These are phyloP conservation scores for Mastomys natalensis DNA, from an alignment of 2,113 vertebrate genomes.

Conservation along the genomic window DNA sequence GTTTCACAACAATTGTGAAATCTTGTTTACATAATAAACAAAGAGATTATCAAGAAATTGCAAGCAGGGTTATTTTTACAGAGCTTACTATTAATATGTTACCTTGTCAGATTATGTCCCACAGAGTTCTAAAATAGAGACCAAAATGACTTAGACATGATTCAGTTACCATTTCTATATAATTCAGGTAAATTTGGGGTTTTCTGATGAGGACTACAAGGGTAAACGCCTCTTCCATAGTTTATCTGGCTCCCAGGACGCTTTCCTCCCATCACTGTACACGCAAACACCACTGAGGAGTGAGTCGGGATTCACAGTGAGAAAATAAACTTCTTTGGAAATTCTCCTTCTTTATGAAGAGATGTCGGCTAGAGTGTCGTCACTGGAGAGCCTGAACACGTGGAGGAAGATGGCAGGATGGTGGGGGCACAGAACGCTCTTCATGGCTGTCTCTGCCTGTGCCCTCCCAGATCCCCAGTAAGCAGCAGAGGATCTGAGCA, in stretches of 20 bases:
- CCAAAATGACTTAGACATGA: neutral
- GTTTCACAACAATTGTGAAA: neutral
- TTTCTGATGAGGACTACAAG: neutral
- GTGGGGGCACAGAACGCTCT: neutral
- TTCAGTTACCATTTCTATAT: neutral
- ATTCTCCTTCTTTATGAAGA: neutral
- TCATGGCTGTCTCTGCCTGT: neutral
- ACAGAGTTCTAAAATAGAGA: constrained; percentile 25
- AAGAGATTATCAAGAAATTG: neutral
- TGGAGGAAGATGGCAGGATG: neutral
- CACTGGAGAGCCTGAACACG: neutral
- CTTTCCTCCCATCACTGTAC: neutral
- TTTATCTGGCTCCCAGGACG: neutral
- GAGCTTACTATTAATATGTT: neutral
- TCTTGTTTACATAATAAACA: neutral
- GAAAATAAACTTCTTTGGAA: neutral
- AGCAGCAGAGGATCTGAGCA: neutral
- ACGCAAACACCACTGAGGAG: neutral
- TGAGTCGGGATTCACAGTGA: neutral
- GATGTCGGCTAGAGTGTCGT: neutral
- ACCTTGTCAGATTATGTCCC: neutral
- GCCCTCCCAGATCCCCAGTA: neutral
- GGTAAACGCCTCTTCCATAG: neutral
- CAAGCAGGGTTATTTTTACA: constrained; percentile 14
- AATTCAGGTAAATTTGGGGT: neutral